These are phyloP conservation scores for Ethmia dodecea DNA, from an alignment of 2,888 invertebrate species.

Conservation along the genomic window DNA sequence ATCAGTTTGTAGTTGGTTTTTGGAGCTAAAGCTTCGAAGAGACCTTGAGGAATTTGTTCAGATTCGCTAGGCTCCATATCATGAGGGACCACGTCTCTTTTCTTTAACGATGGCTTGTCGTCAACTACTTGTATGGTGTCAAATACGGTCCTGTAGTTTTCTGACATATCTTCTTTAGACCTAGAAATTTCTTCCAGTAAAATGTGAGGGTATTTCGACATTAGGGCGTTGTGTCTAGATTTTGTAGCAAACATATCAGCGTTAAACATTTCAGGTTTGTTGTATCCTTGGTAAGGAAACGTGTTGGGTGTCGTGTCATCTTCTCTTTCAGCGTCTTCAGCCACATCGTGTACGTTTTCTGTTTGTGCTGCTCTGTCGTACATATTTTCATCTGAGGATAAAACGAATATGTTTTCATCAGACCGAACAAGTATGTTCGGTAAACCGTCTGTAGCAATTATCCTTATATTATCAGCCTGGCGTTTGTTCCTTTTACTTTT, in stretches of 20 bases:
- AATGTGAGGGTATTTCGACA: slow-evolving; percentile 62
- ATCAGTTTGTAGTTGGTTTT: slow-evolving; percentile 48
- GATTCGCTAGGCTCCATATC: no score
- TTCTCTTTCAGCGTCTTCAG: slow-evolving; percentile 12
- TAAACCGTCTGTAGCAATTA: slow-evolving; percentile 40
- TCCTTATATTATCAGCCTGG: slow-evolving; percentile 50
- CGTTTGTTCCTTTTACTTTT: slow-evolving; percentile 53
- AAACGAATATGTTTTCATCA: slow-evolving; percentile 44
- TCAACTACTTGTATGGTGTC: background rate
- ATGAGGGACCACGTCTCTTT: no score
- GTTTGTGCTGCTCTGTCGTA: slow-evolving; percentile 13
- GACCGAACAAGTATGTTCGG: slow-evolving; percentile 27
- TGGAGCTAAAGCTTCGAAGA: slow-evolving; percentile 23
- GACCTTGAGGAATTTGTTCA: no score
- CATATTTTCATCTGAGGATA: slow-evolving; percentile 49
- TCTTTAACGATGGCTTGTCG: no score
- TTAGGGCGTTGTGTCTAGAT: slow-evolving; percentile 39
- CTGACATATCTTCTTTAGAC: slow-evolving; percentile 35
- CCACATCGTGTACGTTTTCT: background rate
- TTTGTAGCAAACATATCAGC: no score
- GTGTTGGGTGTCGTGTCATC: no score
- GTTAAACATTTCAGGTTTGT: no score
- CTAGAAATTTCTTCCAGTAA: slow-evolving; percentile 43
- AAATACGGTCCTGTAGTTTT: background rate
- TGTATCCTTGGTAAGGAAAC: no score